Evolutionary conservation across 2,113 vertebrate species (phyloP).

Genomic region (Melanerpes aurifrons): DNA sequence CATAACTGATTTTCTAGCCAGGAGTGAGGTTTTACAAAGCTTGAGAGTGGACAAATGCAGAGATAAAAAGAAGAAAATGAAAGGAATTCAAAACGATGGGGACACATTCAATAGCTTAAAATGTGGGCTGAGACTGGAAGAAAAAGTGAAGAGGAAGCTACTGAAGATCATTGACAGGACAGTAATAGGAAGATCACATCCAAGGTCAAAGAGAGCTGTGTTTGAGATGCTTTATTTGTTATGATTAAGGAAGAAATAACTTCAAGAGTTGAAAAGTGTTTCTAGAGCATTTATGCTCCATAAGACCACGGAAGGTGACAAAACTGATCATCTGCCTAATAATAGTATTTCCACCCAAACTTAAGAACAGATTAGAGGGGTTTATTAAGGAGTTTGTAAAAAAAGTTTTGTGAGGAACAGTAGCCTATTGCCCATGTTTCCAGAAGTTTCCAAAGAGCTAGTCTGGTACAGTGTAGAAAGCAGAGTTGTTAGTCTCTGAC

Average conservation of each 20-base stretch:
- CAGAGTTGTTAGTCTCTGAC: background rate
- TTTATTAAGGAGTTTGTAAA: background rate
- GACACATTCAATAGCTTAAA: background rate
- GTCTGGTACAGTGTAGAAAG: background rate
- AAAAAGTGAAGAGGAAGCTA: background rate
- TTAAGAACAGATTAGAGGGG: fast-evolving
- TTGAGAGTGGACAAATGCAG: background rate
- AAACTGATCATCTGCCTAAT: background rate
- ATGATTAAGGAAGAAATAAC: background rate
- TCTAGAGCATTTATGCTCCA: background rate
- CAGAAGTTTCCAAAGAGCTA: background rate
- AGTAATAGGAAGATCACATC: background rate
- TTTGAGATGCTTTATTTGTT: background rate
- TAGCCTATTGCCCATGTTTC: background rate
- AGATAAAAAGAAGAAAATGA: background rate
- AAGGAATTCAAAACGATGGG: background rate
- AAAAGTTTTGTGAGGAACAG: background rate
- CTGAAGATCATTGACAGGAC: background rate
- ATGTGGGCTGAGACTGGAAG: background rate
- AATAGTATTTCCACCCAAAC: background rate
- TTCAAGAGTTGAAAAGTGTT: background rate
- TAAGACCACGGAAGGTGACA: background rate
- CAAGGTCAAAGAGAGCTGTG: background rate
- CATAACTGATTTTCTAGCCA: background rate
- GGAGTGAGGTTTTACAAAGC: background rate